phyloP scores from a whole-genome alignment of 2,113 vertebrate species.

The Psettodes erumei region DNA sequence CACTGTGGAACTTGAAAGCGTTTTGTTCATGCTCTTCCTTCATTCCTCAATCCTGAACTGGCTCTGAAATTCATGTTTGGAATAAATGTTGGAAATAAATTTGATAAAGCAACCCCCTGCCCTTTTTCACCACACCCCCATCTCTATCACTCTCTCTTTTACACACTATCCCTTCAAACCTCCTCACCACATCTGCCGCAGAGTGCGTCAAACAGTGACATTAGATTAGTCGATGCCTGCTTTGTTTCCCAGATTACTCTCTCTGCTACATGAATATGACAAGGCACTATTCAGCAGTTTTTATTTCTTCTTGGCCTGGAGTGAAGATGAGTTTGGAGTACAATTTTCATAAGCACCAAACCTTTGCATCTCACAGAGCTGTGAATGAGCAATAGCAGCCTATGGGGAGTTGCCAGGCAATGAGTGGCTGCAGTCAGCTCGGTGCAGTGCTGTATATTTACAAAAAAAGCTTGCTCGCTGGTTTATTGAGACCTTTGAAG shows the following conservation, averaged over 20 bases:
- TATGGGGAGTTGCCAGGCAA: slow-evolving; percentile 49
- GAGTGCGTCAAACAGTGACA: slow-evolving; percentile 39
- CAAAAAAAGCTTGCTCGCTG: slow-evolving; percentile 36
- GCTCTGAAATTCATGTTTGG: slow-evolving; percentile 73
- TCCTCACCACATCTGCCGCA: neutral
- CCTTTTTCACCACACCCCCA: neutral
- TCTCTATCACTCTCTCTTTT: slow-evolving; percentile 10
- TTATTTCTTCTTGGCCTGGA: slow-evolving; percentile 52
- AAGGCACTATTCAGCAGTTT: slow-evolving; percentile 57
- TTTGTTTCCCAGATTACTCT: slow-evolving; percentile 66
- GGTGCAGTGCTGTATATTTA: slow-evolving; percentile 44
- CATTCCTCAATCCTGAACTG: slow-evolving; percentile 71
- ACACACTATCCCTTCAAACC: slow-evolving; percentile 5
- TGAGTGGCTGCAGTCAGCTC: slow-evolving; percentile 40
- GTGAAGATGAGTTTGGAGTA: slow-evolving; percentile 74
- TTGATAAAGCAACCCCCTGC: slow-evolving; percentile 55
- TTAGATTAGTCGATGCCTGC: slow-evolving; percentile 46
- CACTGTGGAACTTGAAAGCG: slow-evolving; percentile 77
- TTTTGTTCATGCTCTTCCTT: slow-evolving; percentile 73
- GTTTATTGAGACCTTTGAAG: slow-evolving; percentile 76
- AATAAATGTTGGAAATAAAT: slow-evolving; percentile 69
- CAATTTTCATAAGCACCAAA: slow-evolving; percentile 69
- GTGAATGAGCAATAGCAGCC: slow-evolving; percentile 64
- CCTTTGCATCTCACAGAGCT: slow-evolving; percentile 59
- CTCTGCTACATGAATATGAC: slow-evolving; percentile 60